A percentile compares a stretch with the other conserved stretches of the same genome.
Conservation (phyloP, 1,140 invertebrate genomes). For the Temnothorax curvispinosus region DNA sequence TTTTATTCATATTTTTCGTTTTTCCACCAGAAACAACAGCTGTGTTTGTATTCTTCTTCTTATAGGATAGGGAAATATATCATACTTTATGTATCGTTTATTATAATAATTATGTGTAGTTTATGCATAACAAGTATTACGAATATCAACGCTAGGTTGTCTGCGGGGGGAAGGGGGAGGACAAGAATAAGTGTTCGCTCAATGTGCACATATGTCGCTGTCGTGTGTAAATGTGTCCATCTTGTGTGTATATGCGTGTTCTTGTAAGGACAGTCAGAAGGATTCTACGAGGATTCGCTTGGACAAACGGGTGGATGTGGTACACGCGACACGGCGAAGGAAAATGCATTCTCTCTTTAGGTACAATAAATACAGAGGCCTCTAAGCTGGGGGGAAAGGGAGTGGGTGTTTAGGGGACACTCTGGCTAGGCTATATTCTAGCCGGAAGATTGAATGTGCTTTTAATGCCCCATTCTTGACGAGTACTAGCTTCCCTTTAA, state of each 20-base stretch:
- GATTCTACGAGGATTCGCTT: constrained; percentile 55
- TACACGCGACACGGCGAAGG: constrained; percentile 70
- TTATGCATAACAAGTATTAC: constrained; percentile 86
- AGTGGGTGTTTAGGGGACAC: constrained; percentile 1
- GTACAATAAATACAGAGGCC: constrained; percentile 78
- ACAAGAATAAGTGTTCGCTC: constrained; percentile 37
- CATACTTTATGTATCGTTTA: constrained; percentile 86
- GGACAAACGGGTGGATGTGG: constrained; percentile 62
- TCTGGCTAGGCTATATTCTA: constrained; percentile 41
- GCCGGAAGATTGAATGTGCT: constrained; percentile 45
- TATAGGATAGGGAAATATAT: constrained; percentile 86
- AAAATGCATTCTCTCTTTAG: constrained; percentile 69
- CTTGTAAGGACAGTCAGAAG: constrained; percentile 47
- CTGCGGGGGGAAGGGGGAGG: constrained; percentile 66
- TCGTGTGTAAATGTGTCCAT: constrained; percentile 44
- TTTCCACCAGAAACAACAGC: constrained; percentile 74
- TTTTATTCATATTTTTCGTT: constrained; percentile 66
- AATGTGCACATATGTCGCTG: constrained; percentile 59
- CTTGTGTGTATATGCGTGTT: constrained; percentile 1
- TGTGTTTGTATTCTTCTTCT: constrained; percentile 80
- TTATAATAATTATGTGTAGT: constrained; percentile 86
- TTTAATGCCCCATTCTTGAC: constrained; percentile 7
- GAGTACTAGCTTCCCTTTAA: constrained; percentile 26
- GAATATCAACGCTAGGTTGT: constrained; percentile 86
- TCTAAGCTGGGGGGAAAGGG: constrained; percentile 52